These are phyloP conservation scores for Andricus grossulariae DNA, from an alignment of 1,140 invertebrate genomes.

Conservation along the genomic window DNA sequence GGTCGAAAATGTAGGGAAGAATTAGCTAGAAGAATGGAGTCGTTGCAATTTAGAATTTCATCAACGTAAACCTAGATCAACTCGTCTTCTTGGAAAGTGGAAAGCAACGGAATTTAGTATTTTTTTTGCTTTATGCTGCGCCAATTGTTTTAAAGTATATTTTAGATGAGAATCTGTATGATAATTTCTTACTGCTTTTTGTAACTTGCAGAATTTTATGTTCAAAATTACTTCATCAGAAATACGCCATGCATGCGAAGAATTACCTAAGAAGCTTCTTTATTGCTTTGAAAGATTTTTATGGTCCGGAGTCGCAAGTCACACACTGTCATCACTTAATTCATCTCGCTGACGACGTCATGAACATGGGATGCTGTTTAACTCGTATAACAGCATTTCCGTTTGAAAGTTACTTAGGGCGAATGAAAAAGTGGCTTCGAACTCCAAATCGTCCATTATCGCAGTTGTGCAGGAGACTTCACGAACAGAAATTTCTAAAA, in stretches of 20 bases:
- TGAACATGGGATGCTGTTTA: too few species aligned
- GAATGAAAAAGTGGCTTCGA: too few species aligned
- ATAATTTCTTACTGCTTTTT: slow-evolving; percentile 45
- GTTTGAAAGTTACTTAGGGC: too few species aligned
- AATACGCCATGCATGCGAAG: neutral
- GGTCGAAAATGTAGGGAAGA: slow-evolving; percentile 6
- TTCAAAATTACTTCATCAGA: neutral
- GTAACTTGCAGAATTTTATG: slow-evolving; percentile 34
- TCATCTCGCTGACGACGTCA: too few species aligned
- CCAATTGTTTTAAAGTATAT: slow-evolving; percentile 43
- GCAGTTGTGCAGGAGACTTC: too few species aligned
- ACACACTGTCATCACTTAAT: too few species aligned
- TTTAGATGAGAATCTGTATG: slow-evolving; percentile 33
- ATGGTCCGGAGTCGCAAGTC: too few species aligned
- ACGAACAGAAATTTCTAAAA: too few species aligned
- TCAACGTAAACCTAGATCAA: slow-evolving; percentile 36
- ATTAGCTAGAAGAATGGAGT: slow-evolving; percentile 33
- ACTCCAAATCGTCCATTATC: too few species aligned
- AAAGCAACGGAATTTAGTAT: slow-evolving; percentile 46
- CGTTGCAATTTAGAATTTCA: slow-evolving; percentile 35
- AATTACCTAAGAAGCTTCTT: neutral
- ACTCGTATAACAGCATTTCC: too few species aligned
- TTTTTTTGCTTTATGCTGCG: slow-evolving; percentile 49
- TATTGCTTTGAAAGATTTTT: neutral
- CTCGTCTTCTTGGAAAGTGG: slow-evolving; percentile 33